A percentile compares a stretch with the other conserved stretches of the same genome.
These are phyloP conservation scores for Chaetogeoica ovagalla DNA, from an alignment of 2,888 invertebrate genomes.

Conservation along the genomic window DNA sequence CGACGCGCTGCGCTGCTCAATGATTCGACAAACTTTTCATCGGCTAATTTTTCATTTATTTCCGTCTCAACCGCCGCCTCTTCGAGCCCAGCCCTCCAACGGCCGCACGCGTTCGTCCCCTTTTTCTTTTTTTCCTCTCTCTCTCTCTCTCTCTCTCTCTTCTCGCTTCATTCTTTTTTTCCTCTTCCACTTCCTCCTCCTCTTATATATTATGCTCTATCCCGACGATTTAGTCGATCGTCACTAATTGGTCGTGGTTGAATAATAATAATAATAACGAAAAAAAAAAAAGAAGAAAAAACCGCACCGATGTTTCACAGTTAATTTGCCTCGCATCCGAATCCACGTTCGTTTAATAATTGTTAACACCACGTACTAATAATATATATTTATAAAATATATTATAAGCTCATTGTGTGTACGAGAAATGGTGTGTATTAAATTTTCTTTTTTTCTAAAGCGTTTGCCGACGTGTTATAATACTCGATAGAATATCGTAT, in stretches of 20 bases:
- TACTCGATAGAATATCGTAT: too few species aligned
- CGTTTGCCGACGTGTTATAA: too few species aligned
- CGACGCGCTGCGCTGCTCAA: constrained; percentile 25
- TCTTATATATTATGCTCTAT: background rate
- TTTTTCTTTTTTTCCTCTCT: background rate
- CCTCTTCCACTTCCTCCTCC: background rate
- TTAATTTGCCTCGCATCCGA: constrained; percentile 41
- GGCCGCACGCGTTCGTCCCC: constrained; percentile 28
- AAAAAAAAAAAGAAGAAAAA: too few species aligned
- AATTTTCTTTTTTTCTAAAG: too few species aligned
- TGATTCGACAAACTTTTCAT: constrained; percentile 53
- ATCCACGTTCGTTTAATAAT: constrained; percentile 20
- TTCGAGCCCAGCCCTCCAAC: constrained; percentile 35
- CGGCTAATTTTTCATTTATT: constrained; percentile 53
- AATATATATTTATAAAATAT: background rate
- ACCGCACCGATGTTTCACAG: constrained; percentile 36
- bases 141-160: background rate
- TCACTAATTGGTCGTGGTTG: constrained; percentile 42
- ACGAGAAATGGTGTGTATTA: background rate
- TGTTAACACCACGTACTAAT: background rate
- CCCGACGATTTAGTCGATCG: constrained; percentile 39
- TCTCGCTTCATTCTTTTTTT: constrained; percentile 4
- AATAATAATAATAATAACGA: background rate
- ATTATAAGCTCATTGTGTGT: background rate
- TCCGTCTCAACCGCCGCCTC: constrained; percentile 50